A percentile compares a stretch with the other conserved stretches of the same genome.
These are phyloP conservation scores for Phasianus colchicus DNA, from an alignment of 2,113 vertebrate genomes.

Conservation along the genomic window DNA sequence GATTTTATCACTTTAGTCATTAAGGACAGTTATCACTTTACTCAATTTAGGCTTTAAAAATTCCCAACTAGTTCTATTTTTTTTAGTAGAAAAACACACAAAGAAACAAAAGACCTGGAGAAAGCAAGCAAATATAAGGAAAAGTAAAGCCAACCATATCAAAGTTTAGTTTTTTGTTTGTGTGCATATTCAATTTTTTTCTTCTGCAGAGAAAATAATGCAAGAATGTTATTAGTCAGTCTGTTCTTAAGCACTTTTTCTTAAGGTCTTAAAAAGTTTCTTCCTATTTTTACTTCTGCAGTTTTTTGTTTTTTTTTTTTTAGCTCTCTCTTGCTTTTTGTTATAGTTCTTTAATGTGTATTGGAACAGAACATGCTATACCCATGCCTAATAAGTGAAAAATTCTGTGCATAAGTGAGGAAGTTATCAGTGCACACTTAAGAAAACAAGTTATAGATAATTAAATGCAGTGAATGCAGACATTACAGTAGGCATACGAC, in stretches of 20 bases:
- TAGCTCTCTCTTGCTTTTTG: not conserved
- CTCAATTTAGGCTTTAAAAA: slow-evolving; percentile 1
- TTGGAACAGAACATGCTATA: not conserved
- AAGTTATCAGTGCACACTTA: not conserved
- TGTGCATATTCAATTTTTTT: not conserved
- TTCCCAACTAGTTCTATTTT: not conserved
- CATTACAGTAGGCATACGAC: not conserved
- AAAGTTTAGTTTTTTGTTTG: not conserved
- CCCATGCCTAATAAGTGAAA: not conserved
- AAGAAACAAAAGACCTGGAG: not conserved
- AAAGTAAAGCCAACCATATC: not conserved
- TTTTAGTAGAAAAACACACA: not conserved
- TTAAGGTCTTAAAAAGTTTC: not conserved
- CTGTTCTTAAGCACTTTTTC: not conserved
- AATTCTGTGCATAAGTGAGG: not conserved
- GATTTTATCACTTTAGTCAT: slow-evolving; percentile 29
- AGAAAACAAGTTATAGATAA: not conserved
- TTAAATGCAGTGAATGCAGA: not conserved
- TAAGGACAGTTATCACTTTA: slow-evolving; percentile 26
- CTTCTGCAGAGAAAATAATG: not conserved
- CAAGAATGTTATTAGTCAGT: not conserved
- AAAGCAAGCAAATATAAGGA: not conserved
- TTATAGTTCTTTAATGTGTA: not conserved
- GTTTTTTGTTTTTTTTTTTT: not conserved
- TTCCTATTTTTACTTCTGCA: not conserved